These are phyloP conservation scores for Drosophila nikananu DNA, from an alignment of 1,140 invertebrate genomes.

Conservation along the genomic window DNA sequence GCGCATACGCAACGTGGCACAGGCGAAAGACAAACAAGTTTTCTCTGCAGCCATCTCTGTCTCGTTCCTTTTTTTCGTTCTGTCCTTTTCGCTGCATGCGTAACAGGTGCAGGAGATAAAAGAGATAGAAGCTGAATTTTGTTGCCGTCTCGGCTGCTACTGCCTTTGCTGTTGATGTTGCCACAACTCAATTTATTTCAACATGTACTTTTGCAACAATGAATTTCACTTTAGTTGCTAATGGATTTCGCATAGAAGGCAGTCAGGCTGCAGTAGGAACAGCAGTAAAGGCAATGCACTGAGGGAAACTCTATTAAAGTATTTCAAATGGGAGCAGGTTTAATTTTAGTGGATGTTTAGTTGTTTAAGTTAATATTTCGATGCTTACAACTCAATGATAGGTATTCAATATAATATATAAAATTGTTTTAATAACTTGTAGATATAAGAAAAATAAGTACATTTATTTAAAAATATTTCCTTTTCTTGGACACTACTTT, in stretches of 20 bases:
- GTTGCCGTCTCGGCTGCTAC: slow-evolving; percentile 43
- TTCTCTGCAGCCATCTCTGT: slow-evolving; percentile 1
- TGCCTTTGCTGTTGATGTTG: slow-evolving; percentile 44
- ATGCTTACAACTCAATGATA: not conserved
- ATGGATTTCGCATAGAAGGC: slow-evolving; percentile 77
- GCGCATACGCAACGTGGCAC: slow-evolving; percentile 68
- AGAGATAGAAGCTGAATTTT: slow-evolving; percentile 44
- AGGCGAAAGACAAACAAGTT: slow-evolving; percentile 61
- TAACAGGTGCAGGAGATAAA: slow-evolving; percentile 71
- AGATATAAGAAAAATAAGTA: no score
- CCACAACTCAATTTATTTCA: slow-evolving; percentile 84
- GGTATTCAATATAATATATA: not conserved
- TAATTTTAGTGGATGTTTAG: not conserved
- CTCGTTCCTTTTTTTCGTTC: slow-evolving; percentile 5
- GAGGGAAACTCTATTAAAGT: not conserved
- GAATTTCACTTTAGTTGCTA: slow-evolving; percentile 84
- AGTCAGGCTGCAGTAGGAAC: slow-evolving; percentile 44
- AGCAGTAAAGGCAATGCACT: slow-evolving; percentile 4
- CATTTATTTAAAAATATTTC: no score
- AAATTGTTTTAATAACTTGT: no score
- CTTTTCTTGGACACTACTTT: not conserved
- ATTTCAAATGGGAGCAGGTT: not conserved
- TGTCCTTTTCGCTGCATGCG: slow-evolving; percentile 49
- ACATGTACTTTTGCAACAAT: slow-evolving; percentile 83
- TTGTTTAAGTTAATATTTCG: not conserved